Conservation (phyloP, 2,797 vertebrate genomes). For the Oreortyx pictus region DNA sequence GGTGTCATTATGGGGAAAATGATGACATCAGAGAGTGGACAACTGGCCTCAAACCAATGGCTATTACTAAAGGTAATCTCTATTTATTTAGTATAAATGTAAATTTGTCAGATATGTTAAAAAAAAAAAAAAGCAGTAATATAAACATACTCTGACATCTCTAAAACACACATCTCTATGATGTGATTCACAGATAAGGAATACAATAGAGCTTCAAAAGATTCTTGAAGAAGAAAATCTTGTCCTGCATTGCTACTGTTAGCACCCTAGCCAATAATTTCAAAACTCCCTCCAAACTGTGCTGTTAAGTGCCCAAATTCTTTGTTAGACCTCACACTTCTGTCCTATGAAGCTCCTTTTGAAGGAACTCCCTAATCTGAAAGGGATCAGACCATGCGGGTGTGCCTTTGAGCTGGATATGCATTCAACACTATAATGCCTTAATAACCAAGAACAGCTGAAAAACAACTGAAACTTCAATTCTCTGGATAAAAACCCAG, state of each 20-base stretch:
- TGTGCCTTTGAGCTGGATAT: background rate
- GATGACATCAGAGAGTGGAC: background rate
- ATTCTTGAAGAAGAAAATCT: background rate
- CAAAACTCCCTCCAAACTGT: background rate
- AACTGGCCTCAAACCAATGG: background rate
- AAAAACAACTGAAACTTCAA: background rate
- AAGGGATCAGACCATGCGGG: background rate
- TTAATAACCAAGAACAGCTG: background rate
- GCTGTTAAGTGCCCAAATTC: background rate
- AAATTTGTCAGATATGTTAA: background rate
- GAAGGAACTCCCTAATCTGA: background rate
- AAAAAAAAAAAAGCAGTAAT: background rate
- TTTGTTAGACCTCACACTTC: background rate
- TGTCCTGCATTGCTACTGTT: background rate
- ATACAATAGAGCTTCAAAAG: background rate
- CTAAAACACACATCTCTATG: background rate
- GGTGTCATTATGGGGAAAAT: background rate
- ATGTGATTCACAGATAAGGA: background rate
- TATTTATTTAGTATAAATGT: background rate
- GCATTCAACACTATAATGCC: background rate
- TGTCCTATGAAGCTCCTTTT: background rate
- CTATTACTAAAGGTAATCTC: background rate
- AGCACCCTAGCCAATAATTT: background rate
- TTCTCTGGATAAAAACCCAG: background rate
- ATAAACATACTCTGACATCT: fast-evolving